Conservation (phyloP, 1,140 invertebrate genomes). For the Cydia strobilella region DNA sequence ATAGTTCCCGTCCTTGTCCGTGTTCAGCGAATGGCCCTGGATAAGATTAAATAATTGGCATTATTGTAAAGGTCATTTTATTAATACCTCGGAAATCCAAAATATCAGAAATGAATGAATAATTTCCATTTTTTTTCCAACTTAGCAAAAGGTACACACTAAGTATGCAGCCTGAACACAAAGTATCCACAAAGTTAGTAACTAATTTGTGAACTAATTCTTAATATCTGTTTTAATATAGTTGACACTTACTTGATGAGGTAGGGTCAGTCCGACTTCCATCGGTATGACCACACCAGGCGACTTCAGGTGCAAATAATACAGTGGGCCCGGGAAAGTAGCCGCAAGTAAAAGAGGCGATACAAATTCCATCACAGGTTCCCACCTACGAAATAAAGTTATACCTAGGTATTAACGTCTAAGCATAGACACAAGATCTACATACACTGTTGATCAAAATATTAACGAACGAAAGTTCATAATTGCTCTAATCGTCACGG, state of each 20-base stretch:
- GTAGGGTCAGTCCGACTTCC: slow-evolving; percentile 57
- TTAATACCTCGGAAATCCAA: no score
- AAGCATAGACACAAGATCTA: no score
- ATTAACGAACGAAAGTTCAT: no score
- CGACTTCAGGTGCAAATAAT: slow-evolving; percentile 60
- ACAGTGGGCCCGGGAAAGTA: slow-evolving; percentile 59
- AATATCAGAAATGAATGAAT: no score
- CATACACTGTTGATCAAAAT: no score
- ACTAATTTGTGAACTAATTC: neutral
- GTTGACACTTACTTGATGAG: slow-evolving; percentile 52
- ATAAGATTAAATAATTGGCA: neutral
- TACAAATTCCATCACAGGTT: slow-evolving; percentile 62
- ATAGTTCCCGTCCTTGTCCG: slow-evolving; percentile 76
- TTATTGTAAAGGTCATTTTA: no score
- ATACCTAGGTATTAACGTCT: no score
- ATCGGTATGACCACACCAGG: slow-evolving; percentile 60
- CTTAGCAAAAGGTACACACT: no score
- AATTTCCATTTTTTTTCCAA: no score
- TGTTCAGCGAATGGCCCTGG: slow-evolving; percentile 64
- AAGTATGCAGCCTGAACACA: no score
- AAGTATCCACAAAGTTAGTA: no score
- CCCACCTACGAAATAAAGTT: slow-evolving; percentile 50
- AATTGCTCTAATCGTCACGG: no score
- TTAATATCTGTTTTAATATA: neutral
- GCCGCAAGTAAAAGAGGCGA: slow-evolving; percentile 54